These are phyloP conservation scores for Melinaea marsaeus DNA, from an alignment of 2,888 invertebrate species.

Conservation along the genomic window DNA sequence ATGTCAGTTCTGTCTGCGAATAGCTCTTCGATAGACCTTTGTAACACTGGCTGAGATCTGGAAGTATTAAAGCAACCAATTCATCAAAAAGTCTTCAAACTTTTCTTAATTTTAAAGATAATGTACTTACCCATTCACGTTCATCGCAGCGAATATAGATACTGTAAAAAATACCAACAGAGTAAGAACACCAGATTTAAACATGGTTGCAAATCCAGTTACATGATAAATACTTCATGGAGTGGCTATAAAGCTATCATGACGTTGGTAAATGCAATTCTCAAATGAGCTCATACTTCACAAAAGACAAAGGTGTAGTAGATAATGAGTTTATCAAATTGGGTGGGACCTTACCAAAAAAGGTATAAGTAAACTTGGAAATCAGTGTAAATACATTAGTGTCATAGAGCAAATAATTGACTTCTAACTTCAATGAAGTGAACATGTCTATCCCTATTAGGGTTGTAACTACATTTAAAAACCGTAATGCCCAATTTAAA, in stretches of 20 bases:
- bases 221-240: slow-evolving; percentile 39
- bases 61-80: slow-evolving; percentile 23
- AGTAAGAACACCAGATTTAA: slow-evolving; percentile 54
- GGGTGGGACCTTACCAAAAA: slow-evolving; percentile 62
- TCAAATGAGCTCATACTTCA: slow-evolving; percentile 49
- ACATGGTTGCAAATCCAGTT: slow-evolving; percentile 48
- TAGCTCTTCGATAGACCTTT: slow-evolving; percentile 60
- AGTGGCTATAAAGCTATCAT: slow-evolving; percentile 29
- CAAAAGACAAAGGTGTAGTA: slow-evolving; percentile 48
- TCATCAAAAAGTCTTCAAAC: background rate
- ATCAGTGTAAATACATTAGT: slow-evolving; percentile 61
- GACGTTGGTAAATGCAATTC: slow-evolving; percentile 50
- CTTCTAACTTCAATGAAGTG: slow-evolving; percentile 31
- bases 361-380: slow-evolving; percentile 61
- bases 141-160: slow-evolving; percentile 53
- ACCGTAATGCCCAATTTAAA: background rate
- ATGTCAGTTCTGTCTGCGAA: slow-evolving; percentile 57
- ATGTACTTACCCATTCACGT: slow-evolving; percentile 58
- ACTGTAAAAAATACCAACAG: slow-evolving; percentile 50
- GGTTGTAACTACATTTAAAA: slow-evolving; percentile 10
- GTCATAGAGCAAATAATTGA: slow-evolving; percentile 33
- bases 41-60: slow-evolving; percentile 65
- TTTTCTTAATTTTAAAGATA: background rate
- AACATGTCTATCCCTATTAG: slow-evolving; percentile 21
- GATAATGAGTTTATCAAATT: slow-evolving; percentile 54